Percentiles rank a stretch among this genome's conserved stretches.
Conservation (phyloP, 2,888 invertebrate species). For the Phania funesta region DNA sequence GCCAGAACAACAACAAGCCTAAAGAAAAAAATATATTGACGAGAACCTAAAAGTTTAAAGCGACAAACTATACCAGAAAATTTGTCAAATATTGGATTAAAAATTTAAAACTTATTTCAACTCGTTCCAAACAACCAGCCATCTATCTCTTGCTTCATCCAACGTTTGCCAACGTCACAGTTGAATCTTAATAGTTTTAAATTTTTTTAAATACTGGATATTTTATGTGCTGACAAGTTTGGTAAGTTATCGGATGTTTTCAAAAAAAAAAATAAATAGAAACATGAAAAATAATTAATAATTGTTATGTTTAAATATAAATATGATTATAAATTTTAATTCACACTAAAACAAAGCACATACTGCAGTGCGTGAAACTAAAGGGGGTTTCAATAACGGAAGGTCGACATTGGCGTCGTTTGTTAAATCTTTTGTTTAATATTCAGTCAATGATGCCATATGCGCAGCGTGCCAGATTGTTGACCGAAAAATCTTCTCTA, state of each 20-base stretch:
- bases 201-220: constrained; percentile 25
- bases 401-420: too few relatives aligned
- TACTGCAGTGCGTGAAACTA: too few relatives aligned
- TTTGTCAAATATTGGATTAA: constrained; percentile 53
- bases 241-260: constrained; percentile 52
- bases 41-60: neutral
- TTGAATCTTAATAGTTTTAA: constrained; percentile 30
- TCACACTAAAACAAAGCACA: neutral
- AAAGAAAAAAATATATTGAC: neutral
- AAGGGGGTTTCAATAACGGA: too few relatives aligned
- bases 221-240: constrained; percentile 65
- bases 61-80: constrained; percentile 32
- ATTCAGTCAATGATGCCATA: too few relatives aligned
- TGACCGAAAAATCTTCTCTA: too few relatives aligned
- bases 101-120: neutral
- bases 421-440: too few relatives aligned
- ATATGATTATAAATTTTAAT: constrained; percentile 3
- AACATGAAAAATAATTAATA: constrained; percentile 8
- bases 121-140: neutral
- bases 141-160: constrained; percentile 1
- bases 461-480: too few relatives aligned
- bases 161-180: neutral
- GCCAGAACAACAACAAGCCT: constrained; percentile 1
- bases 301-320: constrained; percentile 27
- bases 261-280: neutral